Conservation (phyloP, 2,113 vertebrate genomes). For the Nestor notabilis region DNA sequence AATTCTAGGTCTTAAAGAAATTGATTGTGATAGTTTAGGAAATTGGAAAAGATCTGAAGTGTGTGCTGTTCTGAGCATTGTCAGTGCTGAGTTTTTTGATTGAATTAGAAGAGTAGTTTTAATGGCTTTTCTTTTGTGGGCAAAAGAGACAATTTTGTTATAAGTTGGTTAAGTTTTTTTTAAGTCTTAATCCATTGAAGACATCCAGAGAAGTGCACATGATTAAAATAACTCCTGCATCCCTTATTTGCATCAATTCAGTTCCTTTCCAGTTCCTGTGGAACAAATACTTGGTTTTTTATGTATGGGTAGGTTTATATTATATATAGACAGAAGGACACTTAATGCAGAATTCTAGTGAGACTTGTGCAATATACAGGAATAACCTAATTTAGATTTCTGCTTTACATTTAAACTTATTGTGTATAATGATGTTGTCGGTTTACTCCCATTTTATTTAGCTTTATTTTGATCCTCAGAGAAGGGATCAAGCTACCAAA, state of each 20-base stretch:
- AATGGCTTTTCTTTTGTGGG: constrained; percentile 62
- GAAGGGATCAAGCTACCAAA: background rate
- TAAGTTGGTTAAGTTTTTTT: constrained; percentile 2
- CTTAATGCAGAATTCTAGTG: background rate
- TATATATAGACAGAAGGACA: background rate
- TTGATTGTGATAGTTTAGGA: constrained; percentile 64
- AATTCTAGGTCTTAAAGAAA: constrained; percentile 77
- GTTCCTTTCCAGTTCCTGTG: constrained; percentile 25
- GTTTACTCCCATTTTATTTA: constrained; percentile 18
- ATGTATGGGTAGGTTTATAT: background rate
- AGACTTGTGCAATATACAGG: background rate
- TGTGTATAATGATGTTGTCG: background rate
- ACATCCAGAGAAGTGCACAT: constrained; percentile 23
- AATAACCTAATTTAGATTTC: background rate
- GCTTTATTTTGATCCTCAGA: background rate
- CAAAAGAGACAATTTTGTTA: constrained; percentile 39
- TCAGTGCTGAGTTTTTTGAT: constrained; percentile 58
- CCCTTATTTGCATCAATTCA: constrained; percentile 47
- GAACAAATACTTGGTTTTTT: background rate
- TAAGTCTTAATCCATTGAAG: constrained; percentile 61
- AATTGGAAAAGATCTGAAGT: constrained; percentile 66
- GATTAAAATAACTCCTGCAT: constrained; percentile 65
- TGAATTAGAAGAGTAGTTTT: constrained; percentile 48
- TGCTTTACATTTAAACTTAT: background rate
- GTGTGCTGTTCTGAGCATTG: constrained; percentile 52